Conservation (phyloP, 1,140 invertebrate species). For the Babylonia areolata region DNA sequence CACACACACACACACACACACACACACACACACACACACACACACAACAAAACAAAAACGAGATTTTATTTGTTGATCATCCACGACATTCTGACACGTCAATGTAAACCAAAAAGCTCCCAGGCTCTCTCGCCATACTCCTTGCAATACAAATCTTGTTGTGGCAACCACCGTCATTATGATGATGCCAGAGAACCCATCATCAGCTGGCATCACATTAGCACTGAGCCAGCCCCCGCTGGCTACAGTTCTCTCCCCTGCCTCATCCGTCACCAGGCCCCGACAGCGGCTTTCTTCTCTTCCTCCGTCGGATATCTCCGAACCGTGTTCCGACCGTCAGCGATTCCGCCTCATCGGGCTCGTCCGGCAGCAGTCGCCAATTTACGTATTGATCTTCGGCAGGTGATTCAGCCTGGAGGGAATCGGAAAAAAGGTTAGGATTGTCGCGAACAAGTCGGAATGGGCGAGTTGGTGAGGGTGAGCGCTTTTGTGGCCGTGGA, state of each 20-base stretch:
- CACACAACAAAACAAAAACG: too few species aligned
- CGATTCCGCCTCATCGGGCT: neutral
- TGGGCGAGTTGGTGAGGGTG: constrained; percentile 5
- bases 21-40: too few species aligned
- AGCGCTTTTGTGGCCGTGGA: neutral
- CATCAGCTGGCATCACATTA: neutral
- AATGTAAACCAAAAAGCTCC: too few species aligned
- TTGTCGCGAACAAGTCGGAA: constrained; percentile 6
- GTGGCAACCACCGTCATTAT: too few species aligned
- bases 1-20: too few species aligned
- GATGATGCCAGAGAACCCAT: neutral
- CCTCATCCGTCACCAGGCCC: neutral
- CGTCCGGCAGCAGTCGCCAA: constrained; percentile 5
- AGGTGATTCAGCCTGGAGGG: neutral
- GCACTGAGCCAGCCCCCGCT: too few species aligned
- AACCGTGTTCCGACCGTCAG: neutral
- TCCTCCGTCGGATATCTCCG: neutral
- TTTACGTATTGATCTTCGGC: constrained; percentile 7
- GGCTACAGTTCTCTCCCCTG: neutral
- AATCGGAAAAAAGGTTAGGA: neutral
- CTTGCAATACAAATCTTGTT: too few species aligned
- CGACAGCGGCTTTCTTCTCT: neutral
- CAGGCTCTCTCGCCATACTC: too few species aligned
- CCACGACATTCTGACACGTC: too few species aligned
- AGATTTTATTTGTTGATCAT: too few species aligned